These are phyloP conservation scores for Nesidiocoris tenuis DNA, from an alignment of 2,888 invertebrate species.

Conservation along the genomic window DNA sequence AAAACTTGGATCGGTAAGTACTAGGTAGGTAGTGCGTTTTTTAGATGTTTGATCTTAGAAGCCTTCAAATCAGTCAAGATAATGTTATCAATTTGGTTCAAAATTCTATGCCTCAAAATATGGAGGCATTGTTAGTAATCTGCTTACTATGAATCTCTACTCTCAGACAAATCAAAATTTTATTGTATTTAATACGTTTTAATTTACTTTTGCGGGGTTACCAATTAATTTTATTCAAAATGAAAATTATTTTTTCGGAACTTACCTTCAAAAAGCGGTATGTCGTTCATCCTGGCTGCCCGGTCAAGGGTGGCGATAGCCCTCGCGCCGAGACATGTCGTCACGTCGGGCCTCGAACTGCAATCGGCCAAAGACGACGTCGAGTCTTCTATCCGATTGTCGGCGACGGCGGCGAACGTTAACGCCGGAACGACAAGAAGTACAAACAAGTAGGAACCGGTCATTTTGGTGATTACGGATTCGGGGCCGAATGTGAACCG, in stretches of 20 bases:
- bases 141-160: no score
- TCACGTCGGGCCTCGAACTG: conserved; percentile 35
- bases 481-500: conserved; percentile 2
- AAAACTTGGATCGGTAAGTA: no score
- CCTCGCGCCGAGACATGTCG: conserved; percentile 61
- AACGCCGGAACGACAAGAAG: conserved; percentile 14
- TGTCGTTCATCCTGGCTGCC: conserved; percentile 60
- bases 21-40: no score
- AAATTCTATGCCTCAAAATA: no score
- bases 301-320: conserved; percentile 60
- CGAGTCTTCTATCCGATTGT: conserved; percentile 50
- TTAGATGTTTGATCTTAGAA: no score
- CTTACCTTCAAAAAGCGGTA: conserved; percentile 53
- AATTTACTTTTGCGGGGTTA: no score
- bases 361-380: conserved; percentile 43
- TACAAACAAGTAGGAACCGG: conserved; percentile 8
- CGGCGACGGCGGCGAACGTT: conserved; percentile 42
- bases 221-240: not conserved
- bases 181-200: no score
- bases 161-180: no score
- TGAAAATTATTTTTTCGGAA: not conserved
- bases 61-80: no score
- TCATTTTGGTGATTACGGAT: not conserved
- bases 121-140: no score
- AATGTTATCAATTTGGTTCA: no score